Evolutionary conservation across 2,113 vertebrate genomes (phyloP).

Genomic region (Phyllostomus discolor): DNA sequence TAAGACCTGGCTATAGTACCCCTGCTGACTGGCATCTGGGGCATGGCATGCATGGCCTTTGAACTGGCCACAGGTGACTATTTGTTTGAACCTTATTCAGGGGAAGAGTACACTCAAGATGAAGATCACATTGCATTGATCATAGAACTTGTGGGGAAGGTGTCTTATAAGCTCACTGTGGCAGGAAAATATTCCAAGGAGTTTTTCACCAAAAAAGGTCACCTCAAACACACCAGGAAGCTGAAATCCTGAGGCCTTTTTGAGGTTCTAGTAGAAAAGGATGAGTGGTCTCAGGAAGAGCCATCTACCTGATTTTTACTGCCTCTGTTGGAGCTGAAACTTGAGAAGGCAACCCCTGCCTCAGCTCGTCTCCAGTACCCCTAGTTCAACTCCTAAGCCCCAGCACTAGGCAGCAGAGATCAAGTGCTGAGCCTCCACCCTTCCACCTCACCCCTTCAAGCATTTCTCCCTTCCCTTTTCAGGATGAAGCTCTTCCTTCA

Average conservation of each 20-base stretch:
- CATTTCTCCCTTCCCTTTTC: slow-evolving; percentile 61
- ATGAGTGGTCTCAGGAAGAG: slow-evolving; percentile 94
- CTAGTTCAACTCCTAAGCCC: slow-evolving; percentile 89
- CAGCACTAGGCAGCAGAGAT: slow-evolving; percentile 65
- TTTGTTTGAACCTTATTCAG: slow-evolving; percentile 96
- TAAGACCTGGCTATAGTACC: slow-evolving; percentile 93
- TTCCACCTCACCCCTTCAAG: not conserved
- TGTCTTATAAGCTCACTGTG: slow-evolving; percentile 95
- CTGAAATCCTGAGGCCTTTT: slow-evolving; percentile 96
- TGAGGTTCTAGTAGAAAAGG: slow-evolving; percentile 95
- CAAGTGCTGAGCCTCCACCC: slow-evolving; percentile 4
- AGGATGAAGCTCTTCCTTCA: slow-evolving; percentile 79
- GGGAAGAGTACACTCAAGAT: slow-evolving; percentile 96
- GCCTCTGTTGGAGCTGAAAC: slow-evolving; percentile 93
- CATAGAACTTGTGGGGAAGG: slow-evolving; percentile 96
- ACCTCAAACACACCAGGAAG: slow-evolving; percentile 97
- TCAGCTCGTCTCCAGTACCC: slow-evolving; percentile 94
- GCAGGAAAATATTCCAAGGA: slow-evolving; percentile 98
- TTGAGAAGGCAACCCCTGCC: slow-evolving; percentile 93
- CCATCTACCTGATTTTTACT: slow-evolving; percentile 93
- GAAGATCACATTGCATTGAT: slow-evolving; percentile 99
- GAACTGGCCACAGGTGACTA: slow-evolving; percentile 97
- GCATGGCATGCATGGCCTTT: slow-evolving; percentile 97
- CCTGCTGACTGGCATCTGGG: slow-evolving; percentile 99
- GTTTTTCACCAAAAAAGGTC: slow-evolving; percentile 99